Conservation (phyloP, 2,888 invertebrate genomes). For the Nysson spinosus region DNA sequence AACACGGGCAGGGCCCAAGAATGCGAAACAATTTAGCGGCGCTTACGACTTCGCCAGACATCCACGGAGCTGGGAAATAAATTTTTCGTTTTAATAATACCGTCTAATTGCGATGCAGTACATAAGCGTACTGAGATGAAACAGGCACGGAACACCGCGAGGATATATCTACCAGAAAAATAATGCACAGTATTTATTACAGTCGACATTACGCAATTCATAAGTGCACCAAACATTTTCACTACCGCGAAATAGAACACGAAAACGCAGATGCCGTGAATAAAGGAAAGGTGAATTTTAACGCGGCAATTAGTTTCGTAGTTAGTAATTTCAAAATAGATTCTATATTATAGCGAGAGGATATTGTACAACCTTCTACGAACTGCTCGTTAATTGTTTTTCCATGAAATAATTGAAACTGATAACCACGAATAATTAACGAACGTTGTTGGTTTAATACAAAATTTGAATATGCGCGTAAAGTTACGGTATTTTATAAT, state of each 20-base stretch:
- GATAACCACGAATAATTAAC: no score
- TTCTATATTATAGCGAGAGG: no score
- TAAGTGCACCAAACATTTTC: background rate
- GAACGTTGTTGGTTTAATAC: no score
- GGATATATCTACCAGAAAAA: constrained; percentile 28
- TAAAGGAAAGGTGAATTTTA: no score
- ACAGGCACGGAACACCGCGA: constrained; percentile 12
- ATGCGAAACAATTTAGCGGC: constrained; percentile 63
- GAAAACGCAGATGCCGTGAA: constrained; percentile 4
- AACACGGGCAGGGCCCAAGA: constrained; percentile 44
- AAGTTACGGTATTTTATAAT: no score
- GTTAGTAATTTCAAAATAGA: no score
- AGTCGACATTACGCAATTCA: background rate
- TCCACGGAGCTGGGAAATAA: constrained; percentile 32
- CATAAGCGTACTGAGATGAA: constrained; percentile 6
- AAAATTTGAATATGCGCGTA: no score
- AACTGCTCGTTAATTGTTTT: background rate
- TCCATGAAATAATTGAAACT: no score
- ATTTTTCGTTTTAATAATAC: constrained; percentile 63
- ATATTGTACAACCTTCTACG: background rate
- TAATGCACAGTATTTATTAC: constrained; percentile 34
- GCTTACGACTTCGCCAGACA: constrained; percentile 19
- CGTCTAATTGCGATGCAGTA: constrained; percentile 55
- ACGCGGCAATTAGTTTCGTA: background rate
- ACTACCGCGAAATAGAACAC: background rate